A percentile compares a stretch with the other conserved stretches of the same genome.
These are phyloP conservation scores for Myopa testacea DNA, from an alignment of 2,888 invertebrate genomes.

Conservation along the genomic window DNA sequence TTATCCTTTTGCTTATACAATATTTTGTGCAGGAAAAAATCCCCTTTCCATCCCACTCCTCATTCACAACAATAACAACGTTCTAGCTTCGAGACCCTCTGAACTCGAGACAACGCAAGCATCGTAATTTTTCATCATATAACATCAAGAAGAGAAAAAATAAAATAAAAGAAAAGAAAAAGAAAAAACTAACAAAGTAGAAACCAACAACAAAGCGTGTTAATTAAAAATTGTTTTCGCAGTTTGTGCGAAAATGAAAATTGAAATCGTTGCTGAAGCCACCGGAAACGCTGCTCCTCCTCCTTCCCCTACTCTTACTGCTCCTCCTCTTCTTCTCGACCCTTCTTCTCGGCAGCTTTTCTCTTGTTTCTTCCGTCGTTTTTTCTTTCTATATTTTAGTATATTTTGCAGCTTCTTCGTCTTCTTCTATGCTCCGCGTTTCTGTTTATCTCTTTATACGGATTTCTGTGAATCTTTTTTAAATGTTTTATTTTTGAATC, in stretches of 20 bases:
- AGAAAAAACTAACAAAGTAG: not conserved
- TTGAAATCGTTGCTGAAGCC: slow-evolving; percentile 53
- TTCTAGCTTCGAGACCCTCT: too few species aligned
- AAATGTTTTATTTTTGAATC: not conserved
- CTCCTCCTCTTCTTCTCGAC: too few species aligned
- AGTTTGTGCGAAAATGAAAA: slow-evolving; percentile 65
- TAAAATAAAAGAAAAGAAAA: not conserved
- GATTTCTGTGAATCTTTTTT: not conserved
- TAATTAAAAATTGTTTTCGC: slow-evolving; percentile 65
- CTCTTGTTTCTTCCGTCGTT: too few species aligned
- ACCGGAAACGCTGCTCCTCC: not conserved
- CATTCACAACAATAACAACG: too few species aligned
- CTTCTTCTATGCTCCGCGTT: not conserved
- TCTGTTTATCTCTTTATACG: not conserved
- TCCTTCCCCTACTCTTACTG: not conserved
- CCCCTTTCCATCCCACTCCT: too few species aligned
- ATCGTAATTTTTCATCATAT: slow-evolving; percentile 4
- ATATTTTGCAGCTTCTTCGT: too few species aligned
- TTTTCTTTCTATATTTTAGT: too few species aligned
- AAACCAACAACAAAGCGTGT: slow-evolving; percentile 48
- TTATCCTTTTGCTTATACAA: too few species aligned
- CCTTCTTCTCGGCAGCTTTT: too few species aligned
- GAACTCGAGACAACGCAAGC: not conserved
- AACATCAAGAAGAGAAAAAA: not conserved
- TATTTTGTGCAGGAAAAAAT: too few species aligned